phyloP scores from a whole-genome alignment of 1,140 invertebrate species.

The Callitettix versicolor region DNA sequence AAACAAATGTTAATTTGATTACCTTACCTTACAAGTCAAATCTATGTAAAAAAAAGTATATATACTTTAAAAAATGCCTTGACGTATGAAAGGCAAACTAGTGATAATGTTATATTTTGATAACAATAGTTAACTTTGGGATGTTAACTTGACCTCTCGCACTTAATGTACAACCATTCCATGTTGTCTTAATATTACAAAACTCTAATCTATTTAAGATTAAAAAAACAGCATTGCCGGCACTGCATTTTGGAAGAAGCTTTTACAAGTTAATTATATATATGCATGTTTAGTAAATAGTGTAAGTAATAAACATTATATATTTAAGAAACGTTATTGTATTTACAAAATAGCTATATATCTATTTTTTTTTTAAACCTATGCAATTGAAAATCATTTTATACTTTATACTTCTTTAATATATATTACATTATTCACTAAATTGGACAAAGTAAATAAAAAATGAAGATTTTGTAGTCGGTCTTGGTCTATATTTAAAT shows the following conservation, averaged over 20 bases:
- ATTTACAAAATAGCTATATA: constrained; percentile 13
- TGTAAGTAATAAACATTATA: constrained; percentile 10
- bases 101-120: constrained; percentile 5
- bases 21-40: too few species aligned
- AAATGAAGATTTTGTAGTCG: too few species aligned
- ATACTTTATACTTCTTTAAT: neutral
- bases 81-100: constrained; percentile 7
- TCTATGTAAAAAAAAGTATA: too few species aligned
- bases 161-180: neutral
- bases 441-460: too few species aligned
- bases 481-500: too few species aligned
- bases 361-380: neutral
- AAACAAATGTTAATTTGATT: too few species aligned
- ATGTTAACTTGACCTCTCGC: too few species aligned
- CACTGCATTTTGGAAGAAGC: constrained; percentile 13
- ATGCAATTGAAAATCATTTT: constrained; percentile 3
- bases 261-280: constrained; percentile 6
- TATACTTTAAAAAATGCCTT: constrained; percentile 8
- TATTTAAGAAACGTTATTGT: constrained; percentile 9
- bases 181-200: constrained; percentile 12
- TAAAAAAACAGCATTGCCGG: constrained; percentile 12
- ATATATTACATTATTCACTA: too few species aligned
- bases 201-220: constrained; percentile 12
- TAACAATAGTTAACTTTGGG: too few species aligned
- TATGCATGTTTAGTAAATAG: constrained; percentile 6